These are phyloP conservation scores for Hypomecis atomaria DNA, from an alignment of 2,888 invertebrate genomes.

Conservation along the genomic window DNA sequence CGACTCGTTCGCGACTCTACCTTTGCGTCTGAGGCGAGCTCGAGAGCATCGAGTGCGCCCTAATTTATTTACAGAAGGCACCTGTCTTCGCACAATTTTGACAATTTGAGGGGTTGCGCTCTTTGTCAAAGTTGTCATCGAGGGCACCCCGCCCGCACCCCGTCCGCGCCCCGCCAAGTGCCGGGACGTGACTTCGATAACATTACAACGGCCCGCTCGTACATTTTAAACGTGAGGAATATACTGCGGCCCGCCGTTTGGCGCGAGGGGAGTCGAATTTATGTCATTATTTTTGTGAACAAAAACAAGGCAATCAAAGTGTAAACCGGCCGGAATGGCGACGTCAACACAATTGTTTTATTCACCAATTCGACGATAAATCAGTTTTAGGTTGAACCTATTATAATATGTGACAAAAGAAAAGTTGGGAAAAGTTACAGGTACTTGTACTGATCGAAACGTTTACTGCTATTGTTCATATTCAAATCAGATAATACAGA, in stretches of 20 bases:
- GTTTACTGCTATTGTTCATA: too few species aligned
- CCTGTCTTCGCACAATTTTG: slow-evolving; percentile 56
- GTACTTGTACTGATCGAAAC: too few species aligned
- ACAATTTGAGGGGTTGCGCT: slow-evolving; percentile 54
- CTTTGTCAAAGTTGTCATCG: slow-evolving; percentile 56
- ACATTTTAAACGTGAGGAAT: slow-evolving; percentile 53
- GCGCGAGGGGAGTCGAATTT: slow-evolving; percentile 12
- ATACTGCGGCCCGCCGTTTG: slow-evolving; percentile 21
- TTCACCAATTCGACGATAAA: neutral
- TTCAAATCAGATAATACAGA: too few species aligned
- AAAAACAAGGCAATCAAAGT: slow-evolving; percentile 21
- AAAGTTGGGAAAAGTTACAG: too few species aligned
- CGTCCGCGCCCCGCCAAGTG: slow-evolving; percentile 57
- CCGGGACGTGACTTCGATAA: slow-evolving; percentile 69
- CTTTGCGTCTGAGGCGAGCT: slow-evolving; percentile 5
- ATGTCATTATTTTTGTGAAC: slow-evolving; percentile 13
- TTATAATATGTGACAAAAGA: too few species aligned
- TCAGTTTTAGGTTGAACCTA: neutral
- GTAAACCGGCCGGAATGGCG: neutral
- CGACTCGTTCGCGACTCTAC: neutral
- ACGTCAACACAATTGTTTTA: neutral
- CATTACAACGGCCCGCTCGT: slow-evolving; percentile 58
- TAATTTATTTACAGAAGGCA: slow-evolving; percentile 55
- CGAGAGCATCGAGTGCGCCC: slow-evolving; percentile 52
- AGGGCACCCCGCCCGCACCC: slow-evolving; percentile 39